Evolutionary conservation across 2,888 invertebrate genomes (phyloP).

Genomic region (Synanthedon myopaeformis): DNA sequence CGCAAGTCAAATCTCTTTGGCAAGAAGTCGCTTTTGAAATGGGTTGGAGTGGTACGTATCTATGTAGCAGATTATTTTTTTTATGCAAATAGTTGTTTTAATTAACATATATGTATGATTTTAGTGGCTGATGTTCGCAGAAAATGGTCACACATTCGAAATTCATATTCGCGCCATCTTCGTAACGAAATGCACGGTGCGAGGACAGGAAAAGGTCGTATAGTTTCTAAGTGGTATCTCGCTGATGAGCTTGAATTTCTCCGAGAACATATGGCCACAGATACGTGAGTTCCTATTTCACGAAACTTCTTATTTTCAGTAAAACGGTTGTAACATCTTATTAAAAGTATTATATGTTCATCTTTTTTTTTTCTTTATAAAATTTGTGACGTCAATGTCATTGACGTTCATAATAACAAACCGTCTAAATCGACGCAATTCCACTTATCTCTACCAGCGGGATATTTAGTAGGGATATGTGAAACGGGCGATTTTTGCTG

Average conservation of each 20-base stretch:
- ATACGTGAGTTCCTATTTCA: slow-evolving; percentile 32
- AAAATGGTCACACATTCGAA: slow-evolving; percentile 63
- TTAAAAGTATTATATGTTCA: not conserved
- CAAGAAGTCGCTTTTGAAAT: slow-evolving; percentile 47
- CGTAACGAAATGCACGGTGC: slow-evolving; percentile 61
- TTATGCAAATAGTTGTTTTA: not conserved
- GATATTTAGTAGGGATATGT: too few relatives aligned
- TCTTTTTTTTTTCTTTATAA: too few relatives aligned
- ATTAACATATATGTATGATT: not conserved
- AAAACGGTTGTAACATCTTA: not conserved
- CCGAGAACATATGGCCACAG: slow-evolving; percentile 60
- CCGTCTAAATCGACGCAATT: too few relatives aligned
- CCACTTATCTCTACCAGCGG: too few relatives aligned
- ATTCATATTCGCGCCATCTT: slow-evolving; percentile 62
- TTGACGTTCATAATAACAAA: too few relatives aligned
- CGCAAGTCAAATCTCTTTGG: slow-evolving; percentile 52
- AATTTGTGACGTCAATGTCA: too few relatives aligned
- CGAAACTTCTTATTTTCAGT: not conserved
- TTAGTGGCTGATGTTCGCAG: slow-evolving; percentile 56
- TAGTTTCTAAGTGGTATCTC: slow-evolving; percentile 57
- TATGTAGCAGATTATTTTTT: not conserved
- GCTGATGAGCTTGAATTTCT: slow-evolving; percentile 60
- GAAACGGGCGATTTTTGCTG: not conserved
- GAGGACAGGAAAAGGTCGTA: slow-evolving; percentile 55
- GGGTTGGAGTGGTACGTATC: slow-evolving; percentile 48